phyloP scores from a whole-genome alignment of 2,797 vertebrate genomes.

The Gouania willdenowi region DNA sequence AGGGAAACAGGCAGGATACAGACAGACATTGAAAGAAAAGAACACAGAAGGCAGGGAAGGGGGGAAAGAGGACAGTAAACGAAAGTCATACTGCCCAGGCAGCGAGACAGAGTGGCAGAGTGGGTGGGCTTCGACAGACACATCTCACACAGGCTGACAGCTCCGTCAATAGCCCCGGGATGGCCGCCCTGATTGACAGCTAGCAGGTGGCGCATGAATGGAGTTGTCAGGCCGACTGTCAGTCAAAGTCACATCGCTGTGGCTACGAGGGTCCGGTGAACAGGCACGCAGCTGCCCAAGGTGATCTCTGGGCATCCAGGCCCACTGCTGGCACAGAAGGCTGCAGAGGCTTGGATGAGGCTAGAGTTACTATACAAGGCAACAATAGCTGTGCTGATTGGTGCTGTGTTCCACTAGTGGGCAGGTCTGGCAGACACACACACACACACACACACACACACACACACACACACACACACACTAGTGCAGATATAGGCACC shows the following conservation, averaged over 20 bases:
- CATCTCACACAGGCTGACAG: conserved; percentile 80
- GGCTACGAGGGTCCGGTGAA: conserved; percentile 71
- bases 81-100: conserved; percentile 57
- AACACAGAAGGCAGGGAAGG: conserved; percentile 30
- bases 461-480: too few species aligned
- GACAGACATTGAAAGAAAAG: conserved; percentile 40
- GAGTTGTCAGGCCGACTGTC: conserved; percentile 81
- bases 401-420: conserved; percentile 32
- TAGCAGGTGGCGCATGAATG: conserved; percentile 86
- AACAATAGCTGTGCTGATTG: conserved; percentile 31
- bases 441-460: neutral
- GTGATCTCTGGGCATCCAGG: conserved; percentile 77
- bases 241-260: conserved; percentile 71
- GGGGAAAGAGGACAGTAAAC: conserved; percentile 56
- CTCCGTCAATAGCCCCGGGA: conserved; percentile 83
- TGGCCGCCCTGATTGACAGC: conserved; percentile 79
- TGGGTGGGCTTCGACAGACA: conserved; percentile 79
- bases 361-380: conserved; percentile 42
- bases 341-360: conserved; percentile 32
- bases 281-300: conserved; percentile 76
- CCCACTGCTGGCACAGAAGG: conserved; percentile 47
- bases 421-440: conserved; percentile 35
- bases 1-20: conserved; percentile 47
- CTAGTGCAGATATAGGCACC: too few species aligned
- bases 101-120: conserved; percentile 61